Evolutionary conservation across 2,888 invertebrate genomes (phyloP).

Genomic region (Mythimna impura): DNA sequence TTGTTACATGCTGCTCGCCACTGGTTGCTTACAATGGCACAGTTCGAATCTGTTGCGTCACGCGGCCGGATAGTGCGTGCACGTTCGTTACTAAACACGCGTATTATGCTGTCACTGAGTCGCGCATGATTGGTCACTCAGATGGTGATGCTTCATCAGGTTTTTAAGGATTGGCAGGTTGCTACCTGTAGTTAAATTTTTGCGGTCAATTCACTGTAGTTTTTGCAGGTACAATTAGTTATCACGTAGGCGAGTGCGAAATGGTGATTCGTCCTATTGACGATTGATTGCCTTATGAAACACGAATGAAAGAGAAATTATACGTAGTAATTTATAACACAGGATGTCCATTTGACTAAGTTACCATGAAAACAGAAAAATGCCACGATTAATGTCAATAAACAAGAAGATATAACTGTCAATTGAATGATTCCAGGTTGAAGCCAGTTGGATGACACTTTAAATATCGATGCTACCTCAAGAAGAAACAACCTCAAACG

Average conservation of each 20-base stretch:
- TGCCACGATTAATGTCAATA: no score
- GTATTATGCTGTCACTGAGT: slow-evolving; percentile 53
- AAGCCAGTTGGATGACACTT: no score
- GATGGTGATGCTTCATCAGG: slow-evolving; percentile 46
- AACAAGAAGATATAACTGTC: no score
- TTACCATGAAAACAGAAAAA: no score
- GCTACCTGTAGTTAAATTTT: slow-evolving; percentile 17
- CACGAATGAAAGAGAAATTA: not conserved
- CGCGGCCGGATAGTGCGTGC: slow-evolving; percentile 48
- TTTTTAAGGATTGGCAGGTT: slow-evolving; percentile 33
- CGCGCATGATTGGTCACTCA: slow-evolving; percentile 38
- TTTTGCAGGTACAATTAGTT: no score
- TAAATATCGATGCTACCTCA: not conserved
- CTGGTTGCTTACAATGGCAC: slow-evolving; percentile 59
- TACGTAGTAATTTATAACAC: not conserved
- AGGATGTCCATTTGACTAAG: no score
- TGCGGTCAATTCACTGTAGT: not conserved
- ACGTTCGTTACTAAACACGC: slow-evolving; percentile 48
- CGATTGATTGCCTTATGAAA: not conserved
- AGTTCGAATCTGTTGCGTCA: slow-evolving; percentile 53
- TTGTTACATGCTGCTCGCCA: slow-evolving; percentile 36
- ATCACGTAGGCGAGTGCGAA: not conserved
- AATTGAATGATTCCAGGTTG: no score
- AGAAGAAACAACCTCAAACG: not conserved
- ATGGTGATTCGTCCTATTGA: not conserved